Evolutionary conservation across 2,113 vertebrate species (phyloP).

Genomic region (Sialia sialis): DNA sequence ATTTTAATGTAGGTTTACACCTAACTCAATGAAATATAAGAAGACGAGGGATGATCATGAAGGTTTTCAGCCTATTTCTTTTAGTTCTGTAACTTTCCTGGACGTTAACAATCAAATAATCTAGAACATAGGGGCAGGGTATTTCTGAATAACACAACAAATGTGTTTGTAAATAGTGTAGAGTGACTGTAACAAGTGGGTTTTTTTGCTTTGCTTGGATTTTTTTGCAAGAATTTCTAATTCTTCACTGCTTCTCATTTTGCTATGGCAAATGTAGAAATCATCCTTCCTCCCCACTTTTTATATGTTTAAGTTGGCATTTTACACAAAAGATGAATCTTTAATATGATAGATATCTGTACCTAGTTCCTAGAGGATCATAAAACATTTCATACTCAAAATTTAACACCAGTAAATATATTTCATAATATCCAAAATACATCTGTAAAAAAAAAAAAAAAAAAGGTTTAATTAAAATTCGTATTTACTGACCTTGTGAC

Average conservation of each 20-base stretch:
- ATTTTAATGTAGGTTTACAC: neutral
- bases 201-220: neutral
- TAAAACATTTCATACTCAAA: neutral
- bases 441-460: neutral
- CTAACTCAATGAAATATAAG: neutral
- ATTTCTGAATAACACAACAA: neutral
- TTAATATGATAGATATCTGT: neutral
- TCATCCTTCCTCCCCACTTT: neutral
- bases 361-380: neutral
- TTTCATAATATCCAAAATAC: neutral
- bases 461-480: neutral
- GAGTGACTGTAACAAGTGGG: fast-evolving
- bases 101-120: neutral
- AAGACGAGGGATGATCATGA: neutral
- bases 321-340: neutral
- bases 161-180: neutral
- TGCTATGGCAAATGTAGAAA: neutral
- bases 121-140: neutral
- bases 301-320: neutral
- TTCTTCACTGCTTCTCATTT: neutral
- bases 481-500: neutral
- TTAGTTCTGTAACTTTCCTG: neutral
- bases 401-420: neutral
- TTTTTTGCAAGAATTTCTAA: neutral
- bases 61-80: neutral